Conservation (phyloP, 1,140 invertebrate species). For the Neodiprion fabricii region DNA sequence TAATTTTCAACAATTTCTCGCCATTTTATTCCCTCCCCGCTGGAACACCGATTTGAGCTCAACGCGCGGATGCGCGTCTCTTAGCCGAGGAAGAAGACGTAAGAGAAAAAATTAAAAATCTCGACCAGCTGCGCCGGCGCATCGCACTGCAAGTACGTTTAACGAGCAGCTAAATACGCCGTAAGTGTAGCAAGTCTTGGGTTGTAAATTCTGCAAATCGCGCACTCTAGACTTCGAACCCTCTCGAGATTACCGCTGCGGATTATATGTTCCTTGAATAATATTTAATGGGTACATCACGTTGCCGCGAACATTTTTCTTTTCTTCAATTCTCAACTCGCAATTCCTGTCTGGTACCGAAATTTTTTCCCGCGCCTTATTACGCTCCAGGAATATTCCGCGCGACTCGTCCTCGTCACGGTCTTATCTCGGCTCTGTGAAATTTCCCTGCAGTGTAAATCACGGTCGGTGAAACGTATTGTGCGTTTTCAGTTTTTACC, state of each 20-base stretch:
- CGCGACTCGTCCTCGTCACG: too few species aligned
- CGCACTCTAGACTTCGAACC: too few species aligned
- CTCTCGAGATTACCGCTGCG: too few species aligned
- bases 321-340: background rate
- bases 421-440: too few species aligned
- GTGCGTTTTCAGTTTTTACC: background rate
- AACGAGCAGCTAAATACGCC: conserved; percentile 4
- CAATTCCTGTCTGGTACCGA: background rate
- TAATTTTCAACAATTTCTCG: background rate
- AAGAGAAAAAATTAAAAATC: background rate
- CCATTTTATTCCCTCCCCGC: background rate
- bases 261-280: too few species aligned
- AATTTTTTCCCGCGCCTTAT: background rate
- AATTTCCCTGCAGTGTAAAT: too few species aligned
- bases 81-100: background rate
- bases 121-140: background rate
- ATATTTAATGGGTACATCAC: too few species aligned
- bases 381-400: too few species aligned
- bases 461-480: too few species aligned
- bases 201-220: background rate
- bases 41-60: too few species aligned
- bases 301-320: too few species aligned
- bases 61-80: too few species aligned
- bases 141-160: background rate
- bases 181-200: conserved; percentile 3